Evolutionary conservation across 2,113 vertebrate species (phyloP).

Genomic region (Anser cygnoides): DNA sequence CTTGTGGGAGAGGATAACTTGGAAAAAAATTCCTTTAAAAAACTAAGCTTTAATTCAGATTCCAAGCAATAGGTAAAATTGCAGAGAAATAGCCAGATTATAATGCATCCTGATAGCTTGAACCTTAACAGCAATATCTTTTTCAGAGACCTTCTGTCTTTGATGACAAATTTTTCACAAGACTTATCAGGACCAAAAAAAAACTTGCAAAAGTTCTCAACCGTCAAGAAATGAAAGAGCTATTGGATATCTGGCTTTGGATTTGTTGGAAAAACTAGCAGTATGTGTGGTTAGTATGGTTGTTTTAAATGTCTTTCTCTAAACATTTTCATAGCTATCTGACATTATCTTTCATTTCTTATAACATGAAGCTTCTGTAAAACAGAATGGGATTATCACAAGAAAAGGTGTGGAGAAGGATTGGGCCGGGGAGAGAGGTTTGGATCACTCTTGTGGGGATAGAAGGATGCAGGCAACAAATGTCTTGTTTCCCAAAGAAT

Average conservation of each 20-base stretch:
- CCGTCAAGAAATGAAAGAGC: neutral
- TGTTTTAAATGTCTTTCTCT: neutral
- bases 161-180: neutral
- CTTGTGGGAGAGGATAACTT: neutral
- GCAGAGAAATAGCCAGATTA: neutral
- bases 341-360: neutral
- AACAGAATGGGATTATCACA: neutral
- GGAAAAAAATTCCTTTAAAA: neutral
- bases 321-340: neutral
- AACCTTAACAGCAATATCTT: neutral
- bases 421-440: neutral
- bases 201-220: neutral
- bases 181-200: neutral
- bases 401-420: neutral
- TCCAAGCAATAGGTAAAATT: neutral
- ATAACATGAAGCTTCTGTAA: neutral
- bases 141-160: neutral
- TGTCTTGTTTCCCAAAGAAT: neutral
- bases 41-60: neutral
- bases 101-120: neutral
- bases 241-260: neutral
- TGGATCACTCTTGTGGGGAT: neutral
- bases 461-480: neutral
- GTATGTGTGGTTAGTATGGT: neutral
- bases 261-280: neutral